phyloP scores from a whole-genome alignment of 2,113 vertebrate genomes.

The Pedetes capensis region DNA sequence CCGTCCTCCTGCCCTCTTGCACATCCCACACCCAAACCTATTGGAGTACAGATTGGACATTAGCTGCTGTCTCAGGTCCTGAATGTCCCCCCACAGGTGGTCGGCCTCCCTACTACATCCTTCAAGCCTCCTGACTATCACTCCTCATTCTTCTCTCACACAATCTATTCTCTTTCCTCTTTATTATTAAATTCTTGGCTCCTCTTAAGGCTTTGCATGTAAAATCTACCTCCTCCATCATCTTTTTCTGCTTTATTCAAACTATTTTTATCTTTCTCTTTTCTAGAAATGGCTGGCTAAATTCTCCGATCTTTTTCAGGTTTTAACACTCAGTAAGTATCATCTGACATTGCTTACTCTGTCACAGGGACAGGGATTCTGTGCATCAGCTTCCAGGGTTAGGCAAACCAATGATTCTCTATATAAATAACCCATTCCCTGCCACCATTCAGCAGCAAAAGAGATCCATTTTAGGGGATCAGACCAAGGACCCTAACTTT shows the following conservation, averaged over 20 bases:
- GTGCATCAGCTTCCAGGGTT: not conserved
- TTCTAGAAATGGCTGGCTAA: not conserved
- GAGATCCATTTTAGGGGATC: not conserved
- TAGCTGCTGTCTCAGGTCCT: fast-evolving
- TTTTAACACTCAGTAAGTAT: not conserved
- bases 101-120: not conserved
- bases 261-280: not conserved
- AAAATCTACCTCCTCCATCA: not conserved
- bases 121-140: not conserved
- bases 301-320: not conserved
- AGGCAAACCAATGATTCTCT: fast-evolving
- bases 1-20: not conserved
- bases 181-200: not conserved
- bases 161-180: not conserved
- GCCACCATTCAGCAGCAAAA: not conserved
- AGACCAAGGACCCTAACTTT: not conserved
- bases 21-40: not conserved
- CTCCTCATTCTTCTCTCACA: not conserved
- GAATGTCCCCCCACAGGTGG: not conserved
- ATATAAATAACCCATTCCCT: not conserved
- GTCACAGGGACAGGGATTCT: not conserved
- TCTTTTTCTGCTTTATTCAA: not conserved
- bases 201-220: not conserved
- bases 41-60: not conserved
- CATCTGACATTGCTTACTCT: no score